Conservation (phyloP, 2,888 invertebrate species). For the Scrobipalpa atriplicella region DNA sequence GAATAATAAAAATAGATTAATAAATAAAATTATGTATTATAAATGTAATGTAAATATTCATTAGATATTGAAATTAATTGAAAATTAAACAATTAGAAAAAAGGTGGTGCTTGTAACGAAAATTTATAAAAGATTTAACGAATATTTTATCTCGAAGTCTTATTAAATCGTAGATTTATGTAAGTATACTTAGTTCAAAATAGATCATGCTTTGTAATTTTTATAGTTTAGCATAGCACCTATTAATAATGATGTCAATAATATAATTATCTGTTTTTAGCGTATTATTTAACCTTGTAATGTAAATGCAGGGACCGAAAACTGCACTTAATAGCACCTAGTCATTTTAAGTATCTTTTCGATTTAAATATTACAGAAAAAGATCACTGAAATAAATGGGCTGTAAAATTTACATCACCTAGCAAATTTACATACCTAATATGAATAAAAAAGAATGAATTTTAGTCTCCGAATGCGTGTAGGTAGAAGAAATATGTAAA, state of each 20-base stretch:
- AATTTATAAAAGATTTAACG: background rate
- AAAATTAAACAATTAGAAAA: background rate
- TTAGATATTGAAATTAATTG: background rate
- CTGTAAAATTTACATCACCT: too few species aligned
- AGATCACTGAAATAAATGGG: background rate
- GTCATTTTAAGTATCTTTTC: background rate
- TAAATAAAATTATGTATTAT: too few species aligned
- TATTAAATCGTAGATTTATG: background rate
- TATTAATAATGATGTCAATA: background rate
- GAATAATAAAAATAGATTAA: too few species aligned
- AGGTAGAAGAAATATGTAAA: too few species aligned
- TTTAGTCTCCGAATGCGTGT: too few species aligned
- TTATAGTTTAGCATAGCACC: background rate
- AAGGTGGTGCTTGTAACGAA: constrained; percentile 3
- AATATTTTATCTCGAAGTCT: background rate
- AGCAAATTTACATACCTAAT: too few species aligned
- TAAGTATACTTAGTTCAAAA: background rate
- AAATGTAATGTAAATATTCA: too few species aligned
- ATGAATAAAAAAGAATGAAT: too few species aligned
- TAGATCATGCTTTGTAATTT: background rate
- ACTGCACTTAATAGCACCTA: background rate
- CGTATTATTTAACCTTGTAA: background rate
- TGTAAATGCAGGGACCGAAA: constrained; percentile 1
- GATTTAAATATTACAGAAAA: background rate
- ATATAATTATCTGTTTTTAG: background rate